A percentile compares a stretch with the other conserved stretches of the same genome.
Evolutionary conservation across 2,113 vertebrate species (phyloP).

Genomic region (Otus sunia): DNA sequence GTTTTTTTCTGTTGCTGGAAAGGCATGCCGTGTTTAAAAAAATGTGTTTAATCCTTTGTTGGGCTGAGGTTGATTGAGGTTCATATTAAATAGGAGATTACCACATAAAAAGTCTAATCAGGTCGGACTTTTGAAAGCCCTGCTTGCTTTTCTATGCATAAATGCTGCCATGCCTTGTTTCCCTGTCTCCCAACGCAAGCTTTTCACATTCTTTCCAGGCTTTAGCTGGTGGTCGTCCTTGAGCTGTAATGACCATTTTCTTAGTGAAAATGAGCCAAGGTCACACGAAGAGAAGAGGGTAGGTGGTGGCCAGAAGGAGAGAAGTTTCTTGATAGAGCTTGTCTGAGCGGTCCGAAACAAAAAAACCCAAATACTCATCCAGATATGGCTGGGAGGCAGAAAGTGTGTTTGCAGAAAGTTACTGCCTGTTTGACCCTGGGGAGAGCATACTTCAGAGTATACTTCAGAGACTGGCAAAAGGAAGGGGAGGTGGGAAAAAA

Average conservation of each 20-base stretch:
- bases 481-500: neutral
- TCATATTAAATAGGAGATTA: conserved; percentile 50
- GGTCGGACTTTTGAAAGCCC: conserved; percentile 58
- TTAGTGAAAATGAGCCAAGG: neutral
- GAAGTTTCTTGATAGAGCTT: neutral
- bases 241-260: neutral
- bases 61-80: conserved; percentile 40
- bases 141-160: conserved; percentile 54
- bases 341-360: neutral
- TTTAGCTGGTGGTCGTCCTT: neutral
- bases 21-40: conserved; percentile 35
- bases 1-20: conserved; percentile 38
- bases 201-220: conserved; percentile 50
- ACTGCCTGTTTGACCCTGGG: neutral
- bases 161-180: conserved; percentile 43
- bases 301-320: neutral
- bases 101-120: conserved; percentile 51
- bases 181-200: neutral
- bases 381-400: neutral
- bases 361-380: neutral
- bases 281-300: neutral
- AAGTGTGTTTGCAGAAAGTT: neutral
- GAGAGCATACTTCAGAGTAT: neutral
- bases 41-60: conserved; percentile 27
- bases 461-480: neutral